Conservation (phyloP, 2,797 vertebrate genomes). For the Muraenolepis orangiensis region DNA sequence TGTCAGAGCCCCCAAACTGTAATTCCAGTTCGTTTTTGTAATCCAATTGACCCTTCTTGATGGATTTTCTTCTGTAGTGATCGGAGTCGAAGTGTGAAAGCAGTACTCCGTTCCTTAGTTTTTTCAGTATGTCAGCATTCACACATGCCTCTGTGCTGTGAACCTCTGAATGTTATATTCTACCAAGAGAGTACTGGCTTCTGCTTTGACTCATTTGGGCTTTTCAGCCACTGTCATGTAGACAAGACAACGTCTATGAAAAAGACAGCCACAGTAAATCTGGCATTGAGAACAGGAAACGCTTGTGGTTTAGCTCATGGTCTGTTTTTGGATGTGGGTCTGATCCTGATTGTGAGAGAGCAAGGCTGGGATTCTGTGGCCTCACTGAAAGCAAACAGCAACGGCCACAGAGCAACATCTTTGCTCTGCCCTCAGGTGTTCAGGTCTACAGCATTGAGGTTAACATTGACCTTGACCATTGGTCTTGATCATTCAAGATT, state of each 20-base stretch:
- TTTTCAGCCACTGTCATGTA: neutral
- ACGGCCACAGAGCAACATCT: neutral
- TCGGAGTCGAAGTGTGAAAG: too few species aligned
- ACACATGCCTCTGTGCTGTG: too few species aligned
- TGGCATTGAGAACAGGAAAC: slow-evolving; percentile 52
- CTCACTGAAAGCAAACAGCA: neutral
- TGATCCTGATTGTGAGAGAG: neutral
- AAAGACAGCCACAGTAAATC: slow-evolving; percentile 6
- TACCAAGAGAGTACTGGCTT: neutral
- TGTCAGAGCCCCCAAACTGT: too few species aligned
- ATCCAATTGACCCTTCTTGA: too few species aligned
- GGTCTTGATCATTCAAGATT: neutral
- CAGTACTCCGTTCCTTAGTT: too few species aligned
- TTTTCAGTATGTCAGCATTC: too few species aligned
- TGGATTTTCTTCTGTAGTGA: too few species aligned
- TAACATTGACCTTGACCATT: neutral
- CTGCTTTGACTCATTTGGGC: neutral
- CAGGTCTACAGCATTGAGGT: neutral
- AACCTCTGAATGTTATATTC: neutral
- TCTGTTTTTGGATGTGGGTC: slow-evolving; percentile 7
- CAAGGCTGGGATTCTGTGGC: neutral
- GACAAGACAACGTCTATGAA: neutral
- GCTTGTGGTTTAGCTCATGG: slow-evolving; percentile 31
- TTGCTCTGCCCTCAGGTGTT: neutral
- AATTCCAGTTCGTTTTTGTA: too few species aligned